Evolutionary conservation across 2,113 vertebrate genomes (phyloP).

Genomic region (Struthidea cinerea): DNA sequence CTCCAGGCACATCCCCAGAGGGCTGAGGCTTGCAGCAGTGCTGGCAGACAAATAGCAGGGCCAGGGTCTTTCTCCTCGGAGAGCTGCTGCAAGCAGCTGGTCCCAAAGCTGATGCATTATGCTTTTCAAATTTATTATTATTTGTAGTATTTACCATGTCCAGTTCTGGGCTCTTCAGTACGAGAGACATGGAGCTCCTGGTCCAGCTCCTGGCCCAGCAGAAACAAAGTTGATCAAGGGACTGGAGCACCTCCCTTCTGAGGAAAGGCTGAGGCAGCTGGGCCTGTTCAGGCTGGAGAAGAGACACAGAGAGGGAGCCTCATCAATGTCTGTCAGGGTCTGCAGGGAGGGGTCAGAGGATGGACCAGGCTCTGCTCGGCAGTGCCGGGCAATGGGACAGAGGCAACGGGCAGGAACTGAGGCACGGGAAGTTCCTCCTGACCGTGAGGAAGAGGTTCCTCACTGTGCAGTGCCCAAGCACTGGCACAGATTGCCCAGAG

Average conservation of each 20-base stretch:
- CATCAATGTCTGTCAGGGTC: background rate
- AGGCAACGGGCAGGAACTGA: background rate
- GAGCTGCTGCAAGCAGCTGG: background rate
- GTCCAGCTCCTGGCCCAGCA: background rate
- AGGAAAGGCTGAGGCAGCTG: background rate
- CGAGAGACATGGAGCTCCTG: background rate
- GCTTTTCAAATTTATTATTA: background rate
- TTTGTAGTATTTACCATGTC: background rate
- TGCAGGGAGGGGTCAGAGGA: background rate
- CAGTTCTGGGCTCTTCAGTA: background rate
- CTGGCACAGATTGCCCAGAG: background rate
- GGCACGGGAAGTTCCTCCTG: background rate
- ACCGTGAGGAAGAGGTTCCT: background rate
- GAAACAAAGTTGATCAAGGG: background rate
- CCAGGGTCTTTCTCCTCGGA: background rate
- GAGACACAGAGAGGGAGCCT: background rate
- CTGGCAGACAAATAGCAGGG: background rate
- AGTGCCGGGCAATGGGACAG: background rate
- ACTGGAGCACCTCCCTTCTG: accelerated
- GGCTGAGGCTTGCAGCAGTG: background rate
- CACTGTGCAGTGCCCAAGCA: background rate
- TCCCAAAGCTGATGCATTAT: background rate
- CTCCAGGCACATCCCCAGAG: background rate
- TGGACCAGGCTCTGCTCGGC: background rate
- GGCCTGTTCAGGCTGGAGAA: background rate